A percentile compares a stretch with the other conserved stretches of the same genome.
phyloP scores from a whole-genome alignment of 1,140 invertebrate genomes.

The Platyscapa corneri region DNA sequence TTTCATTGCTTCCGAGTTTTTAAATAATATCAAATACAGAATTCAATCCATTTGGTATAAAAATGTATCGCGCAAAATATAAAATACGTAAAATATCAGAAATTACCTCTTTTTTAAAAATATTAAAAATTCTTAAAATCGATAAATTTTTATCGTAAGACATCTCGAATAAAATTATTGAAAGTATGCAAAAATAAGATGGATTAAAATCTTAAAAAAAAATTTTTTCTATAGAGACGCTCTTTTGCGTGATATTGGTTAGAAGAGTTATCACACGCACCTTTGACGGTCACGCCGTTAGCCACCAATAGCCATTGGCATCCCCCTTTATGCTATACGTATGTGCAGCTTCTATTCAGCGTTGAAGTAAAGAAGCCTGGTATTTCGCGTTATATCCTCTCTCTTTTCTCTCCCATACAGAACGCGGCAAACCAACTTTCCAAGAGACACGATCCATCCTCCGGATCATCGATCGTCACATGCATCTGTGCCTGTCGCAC shows the following conservation, averaged over 20 bases:
- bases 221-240: background rate
- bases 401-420: conserved; percentile 42
- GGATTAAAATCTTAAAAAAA: conserved; percentile 7
- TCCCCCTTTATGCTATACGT: conserved; percentile 44
- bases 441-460: conserved; percentile 59
- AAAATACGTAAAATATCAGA: background rate
- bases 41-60: background rate
- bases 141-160: background rate
- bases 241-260: conserved; percentile 34
- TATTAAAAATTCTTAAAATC: background rate
- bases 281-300: conserved; percentile 2
- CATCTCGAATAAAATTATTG: background rate
- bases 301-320: conserved; percentile 24
- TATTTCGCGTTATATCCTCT: conserved; percentile 53
- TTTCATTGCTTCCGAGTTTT: background rate
- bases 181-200: background rate
- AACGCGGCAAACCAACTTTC: conserved; percentile 56
- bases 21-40: background rate
- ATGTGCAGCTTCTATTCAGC: conserved; percentile 46
- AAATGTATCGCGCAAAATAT: background rate
- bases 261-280: conserved; percentile 36
- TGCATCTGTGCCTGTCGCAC: background rate
- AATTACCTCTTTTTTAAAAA: background rate
- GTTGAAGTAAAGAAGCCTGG: conserved; percentile 53
- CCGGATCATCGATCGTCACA: conserved; percentile 66